phyloP scores from a whole-genome alignment of 2,888 invertebrate genomes.

The Lycophotia porphyrea region DNA sequence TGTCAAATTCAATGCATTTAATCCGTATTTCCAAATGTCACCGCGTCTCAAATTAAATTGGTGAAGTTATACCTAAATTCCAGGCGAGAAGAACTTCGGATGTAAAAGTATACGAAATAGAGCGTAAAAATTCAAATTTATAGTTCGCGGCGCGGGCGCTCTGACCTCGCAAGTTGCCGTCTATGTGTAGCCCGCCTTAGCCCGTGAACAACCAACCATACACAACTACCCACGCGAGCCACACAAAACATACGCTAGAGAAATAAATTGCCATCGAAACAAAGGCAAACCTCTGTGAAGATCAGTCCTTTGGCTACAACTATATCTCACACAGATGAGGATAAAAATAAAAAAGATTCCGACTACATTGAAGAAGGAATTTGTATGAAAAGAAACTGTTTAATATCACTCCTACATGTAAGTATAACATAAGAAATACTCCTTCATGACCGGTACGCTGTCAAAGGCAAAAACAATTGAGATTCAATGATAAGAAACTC shows the following conservation, averaged over 20 bases:
- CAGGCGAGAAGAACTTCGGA: neutral
- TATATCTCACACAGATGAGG: conserved; percentile 59
- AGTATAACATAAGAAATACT: conserved; percentile 53
- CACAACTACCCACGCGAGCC: conserved; percentile 62
- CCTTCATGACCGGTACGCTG: conserved; percentile 57
- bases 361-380: conserved; percentile 59
- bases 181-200: conserved; percentile 59
- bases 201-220: conserved; percentile 28
- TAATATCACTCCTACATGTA: conserved; percentile 51
- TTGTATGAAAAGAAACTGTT: conserved; percentile 60
- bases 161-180: conserved; percentile 45
- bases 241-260: conserved; percentile 65
- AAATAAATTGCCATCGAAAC: conserved; percentile 75
- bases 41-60: neutral
- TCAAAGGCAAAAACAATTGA: conserved; percentile 67
- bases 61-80: neutral
- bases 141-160: conserved; percentile 25
- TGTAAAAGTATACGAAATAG: neutral
- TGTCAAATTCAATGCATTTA: neutral
- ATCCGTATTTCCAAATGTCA: neutral
- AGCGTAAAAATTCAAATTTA: conserved; percentile 49
- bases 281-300: conserved; percentile 70
- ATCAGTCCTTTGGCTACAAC: conserved; percentile 66
- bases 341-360: conserved; percentile 58
- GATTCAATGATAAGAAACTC: conserved; percentile 67